Conservation (phyloP, 1,140 invertebrate genomes). For the Drosophila triauraria region DNA sequence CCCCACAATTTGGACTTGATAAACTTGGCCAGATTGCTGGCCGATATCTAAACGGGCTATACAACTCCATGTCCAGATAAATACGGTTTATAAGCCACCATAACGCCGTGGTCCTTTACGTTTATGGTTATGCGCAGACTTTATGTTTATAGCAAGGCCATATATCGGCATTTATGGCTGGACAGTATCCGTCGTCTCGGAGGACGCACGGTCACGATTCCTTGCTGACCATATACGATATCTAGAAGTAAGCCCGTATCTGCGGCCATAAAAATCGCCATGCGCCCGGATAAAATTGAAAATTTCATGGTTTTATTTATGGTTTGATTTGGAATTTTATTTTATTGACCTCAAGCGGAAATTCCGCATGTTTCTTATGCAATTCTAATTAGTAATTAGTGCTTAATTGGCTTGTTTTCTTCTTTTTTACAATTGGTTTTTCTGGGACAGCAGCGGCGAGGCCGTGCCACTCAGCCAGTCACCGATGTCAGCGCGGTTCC, state of each 20-base stretch:
- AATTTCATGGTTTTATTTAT: constrained; percentile 58
- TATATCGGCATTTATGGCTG: constrained; percentile 48
- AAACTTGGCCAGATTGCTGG: constrained; percentile 44
- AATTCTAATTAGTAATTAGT: constrained; percentile 32
- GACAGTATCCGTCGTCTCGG: constrained; percentile 23
- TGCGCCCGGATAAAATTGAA: constrained; percentile 45
- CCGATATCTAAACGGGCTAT: constrained; percentile 45
- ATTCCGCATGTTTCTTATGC: constrained; percentile 32
- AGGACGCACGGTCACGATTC: constrained; percentile 24
- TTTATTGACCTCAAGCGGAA: constrained; percentile 56
- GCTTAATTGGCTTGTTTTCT: constrained; percentile 39
- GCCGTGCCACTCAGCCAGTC: constrained; percentile 86
- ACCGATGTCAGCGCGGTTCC: constrained; percentile 86
- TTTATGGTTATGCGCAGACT: constrained; percentile 14
- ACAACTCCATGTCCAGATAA: constrained; percentile 42
- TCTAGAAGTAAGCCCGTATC: constrained; percentile 9
- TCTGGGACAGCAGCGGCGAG: constrained; percentile 51
- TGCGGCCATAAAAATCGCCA: constrained; percentile 63
- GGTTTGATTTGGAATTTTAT: constrained; percentile 48
- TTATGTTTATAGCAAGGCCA: constrained; percentile 27
- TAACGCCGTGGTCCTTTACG: constrained; percentile 22
- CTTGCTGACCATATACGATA: constrained; percentile 14
- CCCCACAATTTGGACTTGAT: constrained; percentile 64
- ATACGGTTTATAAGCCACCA: constrained; percentile 25
- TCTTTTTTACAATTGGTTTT: constrained; percentile 62